Evolutionary conservation across 2,113 vertebrate species (phyloP), one percentile per base, ranked within the genome.

Genomic region (Leucopsar rothschildi): DNA sequence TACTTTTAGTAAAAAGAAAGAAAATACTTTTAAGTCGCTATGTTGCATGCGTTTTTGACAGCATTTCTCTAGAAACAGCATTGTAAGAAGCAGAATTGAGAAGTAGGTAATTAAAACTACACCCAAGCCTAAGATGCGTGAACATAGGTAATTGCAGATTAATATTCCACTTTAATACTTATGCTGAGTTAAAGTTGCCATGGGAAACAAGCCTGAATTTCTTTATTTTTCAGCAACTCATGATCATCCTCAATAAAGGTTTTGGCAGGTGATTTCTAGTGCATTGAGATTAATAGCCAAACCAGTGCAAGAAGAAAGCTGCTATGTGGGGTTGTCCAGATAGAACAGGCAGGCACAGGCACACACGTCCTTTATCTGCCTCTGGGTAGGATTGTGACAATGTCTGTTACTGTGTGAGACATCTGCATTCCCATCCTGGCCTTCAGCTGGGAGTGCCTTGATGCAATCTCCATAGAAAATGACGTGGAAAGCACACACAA

Each of bases 61-160:
- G 11, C 35, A 60, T 80, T 91, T 45, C 78, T 80, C 45, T 80
- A 60, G 39, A 90, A 93, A 86, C 20, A 86, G 16, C 71, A 81
- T 0, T 70, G 31, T 40, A 68, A 90, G 50, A 75, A 90, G 47
- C 14, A 40, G 75, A 88, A 90, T 12, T 55, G 56, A 95, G 50
- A 87, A 72, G 14, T 2, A 65, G 37, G 29, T 73, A 66, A 82
- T 73, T 78, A 80, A 93, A 92, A 89, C 39, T 66, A 86, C 35
- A 90, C 33, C 18, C 78, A 72, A 86, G 39, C 55, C 82, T 91
- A 96, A 95, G 15, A 69, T 88, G 90, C 85, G 88, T 75, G 72
- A 92, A 93, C 60, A 86, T 12, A 90, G 60, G 88, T 96, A 96
- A 96, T 86, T 90, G 69, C 69, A 92, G 72, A 96, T 95, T 96